A percentile compares a stretch with the other conserved stretches of the same genome.
phyloP scores from a whole-genome alignment of 2,113 vertebrate genomes.

The Cyanoramphus novaezelandiae region DNA sequence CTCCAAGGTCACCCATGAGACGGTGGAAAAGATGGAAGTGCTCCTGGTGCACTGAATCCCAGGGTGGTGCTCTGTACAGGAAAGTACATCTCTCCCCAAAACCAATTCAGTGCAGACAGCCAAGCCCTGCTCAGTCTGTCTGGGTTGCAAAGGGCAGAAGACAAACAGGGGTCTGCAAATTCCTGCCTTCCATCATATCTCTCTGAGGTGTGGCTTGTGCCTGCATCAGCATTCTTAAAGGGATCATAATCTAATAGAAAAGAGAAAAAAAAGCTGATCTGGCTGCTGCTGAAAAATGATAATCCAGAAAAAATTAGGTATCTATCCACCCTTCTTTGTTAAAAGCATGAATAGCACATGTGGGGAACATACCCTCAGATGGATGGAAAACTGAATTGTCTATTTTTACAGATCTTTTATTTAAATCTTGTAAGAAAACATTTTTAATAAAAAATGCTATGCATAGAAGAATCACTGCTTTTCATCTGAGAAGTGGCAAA shows the following conservation, averaged over 20 bases:
- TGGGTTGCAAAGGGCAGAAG: background rate
- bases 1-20: background rate
- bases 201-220: background rate
- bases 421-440: conserved; percentile 39
- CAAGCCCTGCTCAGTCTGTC: background rate
- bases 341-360: background rate
- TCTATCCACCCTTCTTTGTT: conserved; percentile 2
- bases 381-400: background rate
- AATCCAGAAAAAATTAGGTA: background rate
- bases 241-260: background rate
- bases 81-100: background rate
- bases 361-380: background rate
- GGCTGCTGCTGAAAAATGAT: background rate
- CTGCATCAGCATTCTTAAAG: background rate
- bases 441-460: conserved; percentile 32
- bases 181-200: background rate
- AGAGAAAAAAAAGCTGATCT: background rate
- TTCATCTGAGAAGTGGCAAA: conserved; percentile 31
- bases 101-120: background rate
- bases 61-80: background rate
- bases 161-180: background rate
- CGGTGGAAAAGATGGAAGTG: background rate
- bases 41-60: background rate
- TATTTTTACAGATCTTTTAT: conserved; percentile 26
- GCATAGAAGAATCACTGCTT: conserved; percentile 4